phyloP scores from a whole-genome alignment of 92 coral and sea anemone species.

The Porites evermanni region DNA sequence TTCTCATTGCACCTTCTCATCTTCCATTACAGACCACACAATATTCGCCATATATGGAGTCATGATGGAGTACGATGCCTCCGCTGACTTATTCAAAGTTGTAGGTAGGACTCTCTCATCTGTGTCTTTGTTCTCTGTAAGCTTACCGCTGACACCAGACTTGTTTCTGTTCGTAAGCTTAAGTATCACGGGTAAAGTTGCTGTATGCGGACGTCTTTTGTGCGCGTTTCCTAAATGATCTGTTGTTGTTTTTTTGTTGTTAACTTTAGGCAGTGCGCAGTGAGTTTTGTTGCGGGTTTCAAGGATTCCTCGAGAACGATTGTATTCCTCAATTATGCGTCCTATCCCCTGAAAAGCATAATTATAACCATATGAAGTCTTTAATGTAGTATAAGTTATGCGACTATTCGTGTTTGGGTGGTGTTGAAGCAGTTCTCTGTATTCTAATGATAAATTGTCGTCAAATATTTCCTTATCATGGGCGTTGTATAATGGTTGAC shows the following conservation, averaged over 20 bases:
- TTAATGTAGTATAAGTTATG: neutral
- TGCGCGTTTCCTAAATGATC: neutral
- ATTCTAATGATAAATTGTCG: neutral
- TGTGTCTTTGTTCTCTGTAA: neutral
- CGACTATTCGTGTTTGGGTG: conserved; percentile 15
- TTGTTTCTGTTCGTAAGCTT: conserved; percentile 51
- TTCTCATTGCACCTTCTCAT: conserved; percentile 44
- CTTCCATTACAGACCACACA: conserved; percentile 82
- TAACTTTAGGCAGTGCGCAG: conserved; percentile 4
- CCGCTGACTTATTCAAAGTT: conserved; percentile 55
- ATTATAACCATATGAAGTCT: neutral
- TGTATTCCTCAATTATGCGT: neutral
- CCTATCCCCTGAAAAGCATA: neutral
- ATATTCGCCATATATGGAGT: conserved; percentile 82
- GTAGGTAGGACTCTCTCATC: conserved; percentile 72
- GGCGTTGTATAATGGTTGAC: neutral
- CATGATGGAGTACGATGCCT: conserved; percentile 68
- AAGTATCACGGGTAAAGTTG: conserved; percentile 41
- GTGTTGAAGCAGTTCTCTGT: conserved; percentile 4
- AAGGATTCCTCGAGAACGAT: neutral
- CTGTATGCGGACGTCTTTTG: neutral
- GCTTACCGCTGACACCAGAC: conserved; percentile 7
- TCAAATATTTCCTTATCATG: neutral
- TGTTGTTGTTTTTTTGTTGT: neutral
- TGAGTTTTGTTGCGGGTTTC: conserved; percentile 1